Conservation (phyloP, 2,797 vertebrate genomes). For the Pangasius sanitwongsei region DNA sequence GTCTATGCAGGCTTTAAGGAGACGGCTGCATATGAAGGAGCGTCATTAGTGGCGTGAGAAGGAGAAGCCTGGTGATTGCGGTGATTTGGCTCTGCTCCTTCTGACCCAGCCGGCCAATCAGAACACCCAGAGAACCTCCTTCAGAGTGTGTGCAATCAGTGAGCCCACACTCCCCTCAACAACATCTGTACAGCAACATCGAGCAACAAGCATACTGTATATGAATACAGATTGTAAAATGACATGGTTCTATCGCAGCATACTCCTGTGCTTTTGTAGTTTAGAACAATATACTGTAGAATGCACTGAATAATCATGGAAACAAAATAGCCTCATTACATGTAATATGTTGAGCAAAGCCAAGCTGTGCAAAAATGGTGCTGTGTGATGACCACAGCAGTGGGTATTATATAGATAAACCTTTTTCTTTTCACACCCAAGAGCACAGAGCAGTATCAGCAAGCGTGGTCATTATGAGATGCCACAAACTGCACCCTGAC, state of each 20-base stretch:
- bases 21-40: conserved; percentile 75
- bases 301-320: neutral
- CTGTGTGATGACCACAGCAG: neutral
- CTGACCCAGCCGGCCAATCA: conserved; percentile 74
- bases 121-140: conserved; percentile 66
- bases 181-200: conserved; percentile 42
- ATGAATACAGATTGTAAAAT: conserved; percentile 24
- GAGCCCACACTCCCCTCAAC: conserved; percentile 45
- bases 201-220: conserved; percentile 9
- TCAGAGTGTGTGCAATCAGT: conserved; percentile 73
- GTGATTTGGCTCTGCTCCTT: conserved; percentile 74
- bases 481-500: neutral
- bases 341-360: neutral
- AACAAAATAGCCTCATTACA: neutral
- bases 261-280: neutral
- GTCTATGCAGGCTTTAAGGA: conserved; percentile 70
- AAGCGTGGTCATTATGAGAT: neutral
- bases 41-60: conserved; percentile 75
- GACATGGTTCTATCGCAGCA: neutral
- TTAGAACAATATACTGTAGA: neutral
- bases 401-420: neutral
- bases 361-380: neutral
- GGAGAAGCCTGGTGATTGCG: conserved; percentile 77
- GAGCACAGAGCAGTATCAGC: conserved; percentile 1
- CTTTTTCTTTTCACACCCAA: neutral